Evolutionary conservation across 2,113 vertebrate species (phyloP).

Genomic region (Poeciliopsis turrubarensis): DNA sequence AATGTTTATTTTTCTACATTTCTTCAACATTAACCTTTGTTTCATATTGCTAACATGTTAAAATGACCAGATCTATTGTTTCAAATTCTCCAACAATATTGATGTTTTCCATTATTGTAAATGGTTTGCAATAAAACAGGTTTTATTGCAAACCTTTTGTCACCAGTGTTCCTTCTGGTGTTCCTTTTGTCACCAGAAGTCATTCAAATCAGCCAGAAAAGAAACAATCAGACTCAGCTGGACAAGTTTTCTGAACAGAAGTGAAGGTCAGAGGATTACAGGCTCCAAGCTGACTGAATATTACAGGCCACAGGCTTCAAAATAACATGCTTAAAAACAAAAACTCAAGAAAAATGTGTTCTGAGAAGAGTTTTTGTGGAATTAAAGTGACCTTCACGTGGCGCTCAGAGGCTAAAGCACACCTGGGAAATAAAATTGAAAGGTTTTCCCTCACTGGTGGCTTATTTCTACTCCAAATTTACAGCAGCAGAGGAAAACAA

Average conservation of each 20-base stretch:
- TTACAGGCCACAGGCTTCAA: neutral
- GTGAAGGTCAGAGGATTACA: conserved; percentile 7
- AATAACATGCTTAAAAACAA: neutral
- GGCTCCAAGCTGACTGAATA: neutral
- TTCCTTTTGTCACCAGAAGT: conserved; percentile 40
- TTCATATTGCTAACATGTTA: too few relatives aligned
- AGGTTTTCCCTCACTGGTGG: neutral
- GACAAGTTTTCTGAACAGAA: neutral
- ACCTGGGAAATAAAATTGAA: neutral
- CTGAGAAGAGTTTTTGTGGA: neutral
- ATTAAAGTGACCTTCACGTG: neutral
- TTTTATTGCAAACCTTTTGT: conserved; percentile 9
- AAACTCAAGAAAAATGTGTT: neutral
- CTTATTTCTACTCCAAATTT: neutral
- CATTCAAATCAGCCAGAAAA: conserved; percentile 34
- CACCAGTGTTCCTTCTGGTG: too few relatives aligned
- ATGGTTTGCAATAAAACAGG: conserved; percentile 40
- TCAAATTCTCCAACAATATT: too few relatives aligned
- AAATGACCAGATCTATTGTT: too few relatives aligned
- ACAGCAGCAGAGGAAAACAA: neutral
- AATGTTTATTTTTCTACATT: too few relatives aligned
- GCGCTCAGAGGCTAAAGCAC: neutral
- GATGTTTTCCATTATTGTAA: neutral
- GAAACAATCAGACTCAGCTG: neutral
- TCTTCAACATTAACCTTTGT: too few relatives aligned